A percentile compares a stretch with the other conserved stretches of the same genome.
Conservation (phyloP, 2,797 vertebrate genomes). For the Schizopygopsis malacanthus region DNA sequence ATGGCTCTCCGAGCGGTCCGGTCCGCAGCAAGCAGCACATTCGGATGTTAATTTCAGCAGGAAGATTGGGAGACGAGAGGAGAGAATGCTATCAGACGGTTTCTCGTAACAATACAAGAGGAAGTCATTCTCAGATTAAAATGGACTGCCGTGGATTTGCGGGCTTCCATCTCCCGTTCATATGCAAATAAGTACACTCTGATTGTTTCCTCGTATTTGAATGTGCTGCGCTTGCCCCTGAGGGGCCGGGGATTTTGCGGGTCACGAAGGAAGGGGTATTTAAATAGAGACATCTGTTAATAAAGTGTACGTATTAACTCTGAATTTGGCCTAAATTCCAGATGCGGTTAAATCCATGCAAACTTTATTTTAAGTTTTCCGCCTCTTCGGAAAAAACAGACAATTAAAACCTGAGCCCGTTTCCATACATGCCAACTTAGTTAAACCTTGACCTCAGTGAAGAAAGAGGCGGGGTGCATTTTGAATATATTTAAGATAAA, state of each 20-base stretch:
- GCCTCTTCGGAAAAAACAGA: neutral
- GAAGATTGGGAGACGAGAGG: slow-evolving; percentile 65
- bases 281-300: slow-evolving; percentile 45
- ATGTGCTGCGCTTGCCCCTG: slow-evolving; percentile 69
- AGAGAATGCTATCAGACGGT: slow-evolving; percentile 68
- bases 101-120: slow-evolving; percentile 79
- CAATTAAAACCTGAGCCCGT: slow-evolving; percentile 30
- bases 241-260: slow-evolving; percentile 57
- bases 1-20: slow-evolving; percentile 69
- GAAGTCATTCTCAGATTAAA: slow-evolving; percentile 82
- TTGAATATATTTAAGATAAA: slow-evolving; percentile 73
- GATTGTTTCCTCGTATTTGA: slow-evolving; percentile 86
- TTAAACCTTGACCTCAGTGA: slow-evolving; percentile 41
- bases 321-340: slow-evolving; percentile 20
- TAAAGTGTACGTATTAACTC: slow-evolving; percentile 21
- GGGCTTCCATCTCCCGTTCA: slow-evolving; percentile 75
- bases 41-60: slow-evolving; percentile 81
- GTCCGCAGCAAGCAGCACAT: slow-evolving; percentile 74
- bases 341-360: slow-evolving; percentile 2
- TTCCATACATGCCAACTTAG: slow-evolving; percentile 30
- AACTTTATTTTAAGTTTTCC: slow-evolving; percentile 31
- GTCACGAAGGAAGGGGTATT: slow-evolving; percentile 61
- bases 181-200: slow-evolving; percentile 80
- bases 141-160: slow-evolving; percentile 72
- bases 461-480: slow-evolving; percentile 49